These are phyloP conservation scores for Palythoa caribaeorum DNA, from an alignment of 92 coral and sea anemone genomes.

Conservation along the genomic window DNA sequence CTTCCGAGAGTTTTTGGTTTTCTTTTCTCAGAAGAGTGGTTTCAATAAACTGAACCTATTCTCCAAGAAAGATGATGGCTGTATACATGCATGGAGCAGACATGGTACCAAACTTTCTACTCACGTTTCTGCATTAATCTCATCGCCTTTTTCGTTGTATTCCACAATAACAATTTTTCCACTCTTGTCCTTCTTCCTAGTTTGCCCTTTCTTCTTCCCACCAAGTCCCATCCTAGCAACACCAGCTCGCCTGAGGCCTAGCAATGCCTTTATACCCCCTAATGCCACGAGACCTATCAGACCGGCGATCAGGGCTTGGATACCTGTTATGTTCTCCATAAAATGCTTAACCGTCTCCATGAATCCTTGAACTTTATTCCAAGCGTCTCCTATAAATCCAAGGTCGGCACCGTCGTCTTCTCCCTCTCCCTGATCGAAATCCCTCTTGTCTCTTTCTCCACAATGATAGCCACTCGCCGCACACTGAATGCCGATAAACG, in stretches of 20 bases:
- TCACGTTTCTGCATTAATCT: constrained; percentile 88
- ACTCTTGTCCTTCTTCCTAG: constrained; percentile 49
- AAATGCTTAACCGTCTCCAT: constrained; percentile 55
- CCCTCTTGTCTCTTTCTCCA: constrained; percentile 81
- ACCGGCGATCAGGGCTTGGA: constrained; percentile 60
- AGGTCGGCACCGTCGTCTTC: constrained; percentile 77
- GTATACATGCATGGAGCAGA: no score
- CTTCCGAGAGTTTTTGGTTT: no score
- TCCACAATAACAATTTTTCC: constrained; percentile 82
- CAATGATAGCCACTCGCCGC: constrained; percentile 81
- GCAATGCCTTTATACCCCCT: constrained; percentile 74
- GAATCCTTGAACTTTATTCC: constrained; percentile 73
- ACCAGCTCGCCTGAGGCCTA: constrained; percentile 68
- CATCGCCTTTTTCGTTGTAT: constrained; percentile 86
- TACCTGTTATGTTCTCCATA: constrained; percentile 55
- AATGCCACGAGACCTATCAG: constrained; percentile 65
- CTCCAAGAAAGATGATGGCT: no score
- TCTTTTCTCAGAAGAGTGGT: no score
- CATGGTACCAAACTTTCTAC: constrained; percentile 29
- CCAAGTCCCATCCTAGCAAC: constrained; percentile 89
- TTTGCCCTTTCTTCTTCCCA: constrained; percentile 60
- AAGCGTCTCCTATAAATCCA: constrained; percentile 67
- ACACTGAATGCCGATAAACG: constrained; percentile 52
- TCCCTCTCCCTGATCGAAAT: constrained; percentile 73
- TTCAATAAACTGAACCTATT: not conserved